A percentile compares a stretch with the other conserved stretches of the same genome.
Evolutionary conservation across 2,797 vertebrate species (phyloP).

Genomic region (Ctenopoma multispine): DNA sequence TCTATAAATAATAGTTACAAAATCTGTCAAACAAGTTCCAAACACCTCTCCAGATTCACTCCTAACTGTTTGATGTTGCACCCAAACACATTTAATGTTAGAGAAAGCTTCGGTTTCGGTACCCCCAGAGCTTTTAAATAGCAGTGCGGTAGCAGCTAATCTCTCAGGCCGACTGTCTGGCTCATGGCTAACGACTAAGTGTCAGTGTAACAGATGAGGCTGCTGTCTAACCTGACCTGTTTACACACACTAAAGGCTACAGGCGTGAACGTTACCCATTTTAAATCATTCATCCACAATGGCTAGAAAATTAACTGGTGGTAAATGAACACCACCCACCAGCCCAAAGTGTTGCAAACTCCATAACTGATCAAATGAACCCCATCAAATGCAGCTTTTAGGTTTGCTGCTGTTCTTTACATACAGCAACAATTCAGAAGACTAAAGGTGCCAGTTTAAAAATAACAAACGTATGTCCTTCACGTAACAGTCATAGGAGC

Average conservation of each 20-base stretch:
- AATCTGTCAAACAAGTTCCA: constrained; percentile 8
- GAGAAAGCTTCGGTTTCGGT: too few relatives aligned
- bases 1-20: constrained; percentile 4
- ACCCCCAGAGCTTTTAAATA: constrained; percentile 35
- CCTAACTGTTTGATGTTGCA: constrained; percentile 9
- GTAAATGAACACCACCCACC: constrained; percentile 28
- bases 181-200: constrained; percentile 75
- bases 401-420: neutral
- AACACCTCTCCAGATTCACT: constrained; percentile 1
- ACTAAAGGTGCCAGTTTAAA: neutral
- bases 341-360: neutral
- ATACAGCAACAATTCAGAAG: neutral
- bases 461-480: too few relatives aligned
- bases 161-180: constrained; percentile 69
- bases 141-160: constrained; percentile 58
- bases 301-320: constrained; percentile 40
- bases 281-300: constrained; percentile 41
- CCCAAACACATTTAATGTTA: constrained; percentile 30
- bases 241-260: constrained; percentile 56
- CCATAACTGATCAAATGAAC: constrained; percentile 10
- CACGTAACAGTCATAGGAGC: neutral
- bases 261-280: constrained; percentile 27
- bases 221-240: constrained; percentile 64
- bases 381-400: constrained; percentile 7
- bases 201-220: constrained; percentile 78